Base-by-base conservation (phyloP, 1,140 invertebrate species). In the Drosophila punjabiensis region DNA sequence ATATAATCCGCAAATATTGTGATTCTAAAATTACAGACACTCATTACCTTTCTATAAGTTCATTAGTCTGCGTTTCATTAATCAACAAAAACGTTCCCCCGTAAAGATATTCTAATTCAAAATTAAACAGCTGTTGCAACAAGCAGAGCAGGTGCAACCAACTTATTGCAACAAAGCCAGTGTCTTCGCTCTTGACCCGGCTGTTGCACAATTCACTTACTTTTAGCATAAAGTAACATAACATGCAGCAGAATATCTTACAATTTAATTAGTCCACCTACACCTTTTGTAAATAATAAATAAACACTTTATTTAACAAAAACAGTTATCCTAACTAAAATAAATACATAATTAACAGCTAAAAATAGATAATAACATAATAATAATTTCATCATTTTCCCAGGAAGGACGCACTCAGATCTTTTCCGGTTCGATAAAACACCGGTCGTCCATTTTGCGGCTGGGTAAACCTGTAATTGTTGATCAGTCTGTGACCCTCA, bases 371-470 rank as follows among this genome's bases (percentile, higher is more conserved):
- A 2, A 43, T 18, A 30, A 11, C 5, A n/a, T 7, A 43, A 11
- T 24, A 43, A 13, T 43, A 33, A n/a, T 18, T 24, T 13, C 16
- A 56, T 71, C 59, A 60, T 53, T 79, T 81, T 14, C 64, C 77
- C 20, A 71, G 41, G 11, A 43, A 62, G 45, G 43, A 47, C 3
- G 28, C 43, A 59, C 43, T 63, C 18, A 69, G 14, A 43, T 66
- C 39, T 8, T 68, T 75, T 2, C 50, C 64, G 16, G 39, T 30
- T 53, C 85, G 68, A 43, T 95, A 94, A 75, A 95, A 95, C 16
- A 96, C 92, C 24, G 94, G 93, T 39, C 95, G 93, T 5, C 94
- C 94, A 74, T 95, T 94, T 5, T 95, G 83, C 0, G 94, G 92
- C 77, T 91, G 87, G 5, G 66, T 50, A 13, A 37, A 7, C 0